phyloP scores from a whole-genome alignment of 2,113 vertebrate genomes.

The Nycticorax nycticorax region DNA sequence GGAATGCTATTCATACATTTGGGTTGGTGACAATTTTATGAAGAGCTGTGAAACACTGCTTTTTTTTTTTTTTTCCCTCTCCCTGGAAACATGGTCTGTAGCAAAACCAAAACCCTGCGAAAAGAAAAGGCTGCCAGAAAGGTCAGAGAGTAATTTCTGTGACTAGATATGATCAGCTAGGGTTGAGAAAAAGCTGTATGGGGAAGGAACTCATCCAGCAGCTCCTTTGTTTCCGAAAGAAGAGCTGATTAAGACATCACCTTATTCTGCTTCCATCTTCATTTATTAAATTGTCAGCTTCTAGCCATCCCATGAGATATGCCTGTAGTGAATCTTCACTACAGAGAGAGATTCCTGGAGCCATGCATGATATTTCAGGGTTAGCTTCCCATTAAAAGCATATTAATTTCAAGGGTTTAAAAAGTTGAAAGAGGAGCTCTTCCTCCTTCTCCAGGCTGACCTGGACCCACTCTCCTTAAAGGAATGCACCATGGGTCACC shows the following conservation, averaged over 20 bases:
- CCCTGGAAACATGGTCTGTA: not conserved
- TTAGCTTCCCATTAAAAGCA: not conserved
- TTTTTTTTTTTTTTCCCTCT: too few relatives aligned
- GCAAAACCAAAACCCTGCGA: not conserved
- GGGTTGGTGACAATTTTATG: not conserved
- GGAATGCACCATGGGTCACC: too few relatives aligned
- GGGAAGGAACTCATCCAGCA: not conserved
- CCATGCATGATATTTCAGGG: not conserved
- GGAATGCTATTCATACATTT: not conserved
- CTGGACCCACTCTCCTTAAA: too few relatives aligned
- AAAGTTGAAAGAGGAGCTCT: not conserved
- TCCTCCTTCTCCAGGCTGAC: not conserved
- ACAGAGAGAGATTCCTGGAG: not conserved
- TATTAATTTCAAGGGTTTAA: not conserved
- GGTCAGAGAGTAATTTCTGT: not conserved
- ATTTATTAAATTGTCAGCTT: constrained; percentile 25
- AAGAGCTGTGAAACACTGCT: not conserved
- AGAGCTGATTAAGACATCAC: constrained; percentile 13
- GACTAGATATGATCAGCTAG: not conserved
- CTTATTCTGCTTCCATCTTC: constrained; percentile 2
- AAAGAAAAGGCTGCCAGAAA: not conserved
- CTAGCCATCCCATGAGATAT: not conserved
- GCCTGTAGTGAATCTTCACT: not conserved
- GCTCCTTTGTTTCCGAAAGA: not conserved
- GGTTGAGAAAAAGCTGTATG: not conserved